Conservation (phyloP, 2,113 vertebrate genomes). For the Donacobius atricapilla region DNA sequence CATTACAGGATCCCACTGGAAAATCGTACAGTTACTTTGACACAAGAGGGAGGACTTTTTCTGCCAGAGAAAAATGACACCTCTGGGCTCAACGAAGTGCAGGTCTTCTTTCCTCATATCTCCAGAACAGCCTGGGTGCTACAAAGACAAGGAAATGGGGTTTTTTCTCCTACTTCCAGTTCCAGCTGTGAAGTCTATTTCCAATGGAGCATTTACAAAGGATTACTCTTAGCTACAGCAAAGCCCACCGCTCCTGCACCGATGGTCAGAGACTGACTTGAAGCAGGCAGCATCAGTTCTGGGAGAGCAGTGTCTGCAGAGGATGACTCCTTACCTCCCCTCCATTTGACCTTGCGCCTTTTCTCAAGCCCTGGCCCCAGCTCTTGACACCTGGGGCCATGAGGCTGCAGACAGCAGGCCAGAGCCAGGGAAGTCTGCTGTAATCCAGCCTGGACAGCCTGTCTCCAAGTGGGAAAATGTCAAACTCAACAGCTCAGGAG, state of each 20-base stretch:
- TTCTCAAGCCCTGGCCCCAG: background rate
- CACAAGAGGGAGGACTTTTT: background rate
- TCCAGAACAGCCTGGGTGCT: background rate
- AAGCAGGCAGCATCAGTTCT: background rate
- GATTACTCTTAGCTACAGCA: background rate
- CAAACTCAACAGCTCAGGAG: background rate
- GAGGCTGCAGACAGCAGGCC: background rate
- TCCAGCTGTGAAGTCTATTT: background rate
- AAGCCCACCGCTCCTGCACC: background rate
- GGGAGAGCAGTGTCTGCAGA: background rate
- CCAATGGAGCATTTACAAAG: accelerated
- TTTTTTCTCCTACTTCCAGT: background rate
- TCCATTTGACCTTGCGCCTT: background rate
- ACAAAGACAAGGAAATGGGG: background rate
- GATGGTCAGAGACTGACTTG: background rate
- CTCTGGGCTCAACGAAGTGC: background rate
- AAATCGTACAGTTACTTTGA: background rate
- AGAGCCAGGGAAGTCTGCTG: background rate
- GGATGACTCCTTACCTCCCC: background rate
- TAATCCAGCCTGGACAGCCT: background rate
- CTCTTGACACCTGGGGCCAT: accelerated
- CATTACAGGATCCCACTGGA: background rate
- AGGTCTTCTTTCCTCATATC: background rate
- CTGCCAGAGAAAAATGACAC: background rate
- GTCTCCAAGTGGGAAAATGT: background rate